Evolutionary conservation across 2,888 invertebrate genomes (phyloP), one percentile per base, ranked within the genome.

Genomic region (Pseudococcus jackbeardsleyi): DNA sequence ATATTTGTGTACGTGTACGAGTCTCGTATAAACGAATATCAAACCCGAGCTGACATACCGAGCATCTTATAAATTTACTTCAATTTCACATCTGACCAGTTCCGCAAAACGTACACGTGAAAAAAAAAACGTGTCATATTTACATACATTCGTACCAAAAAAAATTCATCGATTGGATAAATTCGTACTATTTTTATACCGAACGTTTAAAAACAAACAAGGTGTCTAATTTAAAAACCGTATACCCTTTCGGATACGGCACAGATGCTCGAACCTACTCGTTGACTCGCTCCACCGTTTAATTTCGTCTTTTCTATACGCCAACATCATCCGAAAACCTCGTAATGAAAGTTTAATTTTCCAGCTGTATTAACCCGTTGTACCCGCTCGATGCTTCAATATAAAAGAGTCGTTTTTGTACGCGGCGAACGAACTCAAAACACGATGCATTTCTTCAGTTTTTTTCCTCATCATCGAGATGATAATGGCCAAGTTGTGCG

Each of bases 341-440:
- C 72, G 68, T 72, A 72, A 72, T 72, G 72, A 72, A 72, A 72
- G 72, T 72, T 72, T 72, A 72, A 72, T 72, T 72, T 72, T 72
- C 72, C 72, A 72, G 15, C 72, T 72, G 33, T 33, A 72, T 72
- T 72, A 72, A 72, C 72, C 72, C 72, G 72, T 33, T 72, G 72
- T 72, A 72, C 12, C 72, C 15, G 64, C 22, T 12, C 33, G 15
- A 72, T 33, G 72, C 33, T 72, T 72, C 33, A 33, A 59, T n/a
- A 59, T 59, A 19, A 33, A 68, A 72, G 72, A 72, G 33, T 33
- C 72, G 72, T 33, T 72, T 33, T 17, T 5, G 0, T 26, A 17
- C 22, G 64, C 22, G 19, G 22, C 7, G 64, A 64, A 9, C 64
- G 64, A 64, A 33, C 26, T 33, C 26, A 3, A 33, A 33, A 33